Percentiles rank a stretch among this genome's conserved stretches.
These are phyloP conservation scores for Pseudochirops corinnae DNA, from an alignment of 2,797 vertebrate genomes.

Conservation along the genomic window DNA sequence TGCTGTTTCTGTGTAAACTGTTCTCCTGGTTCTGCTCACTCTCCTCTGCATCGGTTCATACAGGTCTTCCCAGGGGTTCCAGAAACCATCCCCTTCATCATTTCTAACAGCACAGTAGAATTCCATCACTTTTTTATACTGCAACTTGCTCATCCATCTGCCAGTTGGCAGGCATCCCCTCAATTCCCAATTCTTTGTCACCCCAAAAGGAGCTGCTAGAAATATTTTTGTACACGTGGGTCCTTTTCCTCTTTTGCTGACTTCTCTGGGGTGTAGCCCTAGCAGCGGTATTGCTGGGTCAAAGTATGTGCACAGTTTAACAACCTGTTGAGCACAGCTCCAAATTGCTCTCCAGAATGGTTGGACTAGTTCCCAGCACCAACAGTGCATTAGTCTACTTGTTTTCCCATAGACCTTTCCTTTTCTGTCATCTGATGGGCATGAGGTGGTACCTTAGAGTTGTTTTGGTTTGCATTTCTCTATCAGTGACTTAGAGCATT, in stretches of 20 bases:
- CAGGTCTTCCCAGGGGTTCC: neutral
- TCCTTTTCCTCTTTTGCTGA: neutral
- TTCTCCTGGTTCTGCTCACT: neutral
- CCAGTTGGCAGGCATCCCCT: neutral
- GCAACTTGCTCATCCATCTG: neutral
- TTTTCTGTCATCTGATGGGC: neutral
- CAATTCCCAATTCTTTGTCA: neutral
- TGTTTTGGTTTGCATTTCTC: no score
- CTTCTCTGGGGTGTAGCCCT: neutral
- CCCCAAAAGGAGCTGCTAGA: neutral
- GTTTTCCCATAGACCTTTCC: neutral
- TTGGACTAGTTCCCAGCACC: no score
- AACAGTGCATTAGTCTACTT: neutral
- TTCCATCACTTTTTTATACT: no score
- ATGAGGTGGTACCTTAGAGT: neutral
- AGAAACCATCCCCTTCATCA: neutral
- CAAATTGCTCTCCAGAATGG: neutral
- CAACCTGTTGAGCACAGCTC: neutral
- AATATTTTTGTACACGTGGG: neutral
- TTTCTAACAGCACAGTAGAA: neutral
- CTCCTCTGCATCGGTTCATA: no score
- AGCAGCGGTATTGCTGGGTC: neutral
- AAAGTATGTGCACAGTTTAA: neutral
- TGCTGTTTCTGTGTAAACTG: neutral
- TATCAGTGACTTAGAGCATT: no score